phyloP scores from a whole-genome alignment of 2,797 vertebrate genomes.

The Aldrovandia affinis region DNA sequence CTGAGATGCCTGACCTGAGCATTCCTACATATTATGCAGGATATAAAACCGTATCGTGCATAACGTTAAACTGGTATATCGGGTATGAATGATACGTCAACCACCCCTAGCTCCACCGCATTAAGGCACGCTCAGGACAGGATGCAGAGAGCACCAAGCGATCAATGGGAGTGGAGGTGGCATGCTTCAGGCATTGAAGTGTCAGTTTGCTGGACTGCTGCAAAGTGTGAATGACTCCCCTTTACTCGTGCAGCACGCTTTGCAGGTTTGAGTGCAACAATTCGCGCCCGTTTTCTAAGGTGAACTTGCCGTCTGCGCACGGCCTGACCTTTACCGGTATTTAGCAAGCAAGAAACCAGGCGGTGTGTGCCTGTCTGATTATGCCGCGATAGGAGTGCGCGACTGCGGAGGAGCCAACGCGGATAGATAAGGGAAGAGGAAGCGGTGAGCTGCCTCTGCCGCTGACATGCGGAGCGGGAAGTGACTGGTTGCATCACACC shows the following conservation, averaged over 20 bases:
- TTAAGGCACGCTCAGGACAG: neutral
- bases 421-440: neutral
- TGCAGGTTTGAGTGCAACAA: neutral
- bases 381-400: neutral
- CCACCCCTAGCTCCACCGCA: neutral
- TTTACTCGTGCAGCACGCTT: neutral
- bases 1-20: neutral
- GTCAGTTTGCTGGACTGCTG: neutral
- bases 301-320: neutral
- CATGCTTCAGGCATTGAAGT: too few species aligned
- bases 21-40: slow-evolving; percentile 1
- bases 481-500: slow-evolving; percentile 9
- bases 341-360: neutral
- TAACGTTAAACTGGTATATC: neutral
- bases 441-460: neutral
- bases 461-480: neutral
- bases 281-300: neutral
- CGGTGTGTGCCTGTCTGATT: neutral
- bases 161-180: neutral
- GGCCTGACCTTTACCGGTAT: slow-evolving; percentile 16
- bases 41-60: slow-evolving; percentile 10
- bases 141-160: neutral
- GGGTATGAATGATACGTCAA: neutral
- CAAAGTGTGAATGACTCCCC: neutral
- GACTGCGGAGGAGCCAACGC: neutral